A percentile compares a stretch with the other conserved stretches of the same genome.
Evolutionary conservation across 2,113 vertebrate genomes (phyloP).

Genomic region (Malurus alboscapulatus): DNA sequence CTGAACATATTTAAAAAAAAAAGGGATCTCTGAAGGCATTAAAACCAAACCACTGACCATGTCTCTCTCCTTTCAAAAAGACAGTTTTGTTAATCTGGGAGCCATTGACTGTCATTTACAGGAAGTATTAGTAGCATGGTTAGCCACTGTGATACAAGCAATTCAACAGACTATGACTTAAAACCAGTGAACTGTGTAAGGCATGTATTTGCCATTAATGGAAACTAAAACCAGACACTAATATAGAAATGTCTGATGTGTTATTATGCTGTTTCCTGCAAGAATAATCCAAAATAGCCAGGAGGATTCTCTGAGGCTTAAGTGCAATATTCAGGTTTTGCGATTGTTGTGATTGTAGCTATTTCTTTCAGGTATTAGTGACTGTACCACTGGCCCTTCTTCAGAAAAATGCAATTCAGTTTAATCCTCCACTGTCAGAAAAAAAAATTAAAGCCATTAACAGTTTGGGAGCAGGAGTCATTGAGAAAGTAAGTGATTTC

Average conservation of each 20-base stretch:
- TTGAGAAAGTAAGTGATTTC: slow-evolving; percentile 86
- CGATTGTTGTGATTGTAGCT: background rate
- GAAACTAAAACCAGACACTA: background rate
- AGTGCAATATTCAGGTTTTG: background rate
- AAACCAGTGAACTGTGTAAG: background rate
- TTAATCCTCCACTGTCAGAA: slow-evolving; percentile 87
- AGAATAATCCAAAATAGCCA: background rate
- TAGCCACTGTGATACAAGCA: background rate
- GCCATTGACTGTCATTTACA: background rate
- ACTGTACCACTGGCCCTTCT: slow-evolving; percentile 89
- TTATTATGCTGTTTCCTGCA: background rate
- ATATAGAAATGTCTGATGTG: background rate
- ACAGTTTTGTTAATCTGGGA: background rate
- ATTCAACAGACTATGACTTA: background rate
- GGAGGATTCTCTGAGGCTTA: background rate
- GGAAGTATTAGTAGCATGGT: background rate
- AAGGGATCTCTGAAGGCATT: background rate
- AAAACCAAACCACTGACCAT: background rate
- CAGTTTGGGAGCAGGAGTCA: slow-evolving; percentile 91
- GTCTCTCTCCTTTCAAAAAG: background rate
- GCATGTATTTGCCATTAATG: background rate
- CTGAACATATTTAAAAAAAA: background rate
- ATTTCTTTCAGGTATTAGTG: slow-evolving; percentile 83
- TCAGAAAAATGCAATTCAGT: slow-evolving; percentile 90
- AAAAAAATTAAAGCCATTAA: slow-evolving; percentile 95